A percentile compares a stretch with the other conserved stretches of the same genome.
Evolutionary conservation across 2,797 vertebrate genomes (phyloP).

Genomic region (Streptopelia turtur): DNA sequence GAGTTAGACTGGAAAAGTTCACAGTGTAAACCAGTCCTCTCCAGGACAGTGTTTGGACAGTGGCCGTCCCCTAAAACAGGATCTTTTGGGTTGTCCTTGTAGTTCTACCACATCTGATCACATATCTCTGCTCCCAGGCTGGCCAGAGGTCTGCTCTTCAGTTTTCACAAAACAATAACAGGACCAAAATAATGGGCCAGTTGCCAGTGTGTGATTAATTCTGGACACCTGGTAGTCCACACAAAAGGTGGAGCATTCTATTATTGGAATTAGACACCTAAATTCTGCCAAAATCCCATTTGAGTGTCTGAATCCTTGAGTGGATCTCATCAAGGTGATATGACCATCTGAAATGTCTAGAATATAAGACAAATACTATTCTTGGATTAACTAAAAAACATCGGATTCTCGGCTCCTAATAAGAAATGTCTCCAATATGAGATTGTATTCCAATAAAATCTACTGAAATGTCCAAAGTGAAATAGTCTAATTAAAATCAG

Average conservation of each 20-base stretch:
- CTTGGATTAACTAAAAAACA: background rate
- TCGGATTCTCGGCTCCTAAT: background rate
- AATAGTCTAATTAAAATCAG: background rate
- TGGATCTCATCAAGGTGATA: background rate
- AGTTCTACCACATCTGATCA: background rate
- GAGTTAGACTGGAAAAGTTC: background rate
- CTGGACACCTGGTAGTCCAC: background rate
- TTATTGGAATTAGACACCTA: background rate
- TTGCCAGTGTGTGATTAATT: background rate
- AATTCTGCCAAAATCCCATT: background rate
- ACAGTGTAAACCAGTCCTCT: too few relatives aligned
- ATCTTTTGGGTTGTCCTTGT: background rate
- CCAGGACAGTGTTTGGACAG: background rate
- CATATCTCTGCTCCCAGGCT: background rate
- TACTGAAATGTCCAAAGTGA: background rate
- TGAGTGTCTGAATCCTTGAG: background rate
- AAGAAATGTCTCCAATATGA: background rate
- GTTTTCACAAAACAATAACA: background rate
- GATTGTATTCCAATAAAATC: background rate
- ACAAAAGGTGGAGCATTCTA: accelerated
- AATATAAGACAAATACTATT: background rate
- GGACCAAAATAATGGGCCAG: background rate
- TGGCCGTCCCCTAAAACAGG: background rate
- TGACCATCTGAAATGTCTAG: background rate
- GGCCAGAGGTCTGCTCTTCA: background rate